Evolutionary conservation across 2,888 invertebrate genomes (phyloP).

Genomic region (Aromia moschata): DNA sequence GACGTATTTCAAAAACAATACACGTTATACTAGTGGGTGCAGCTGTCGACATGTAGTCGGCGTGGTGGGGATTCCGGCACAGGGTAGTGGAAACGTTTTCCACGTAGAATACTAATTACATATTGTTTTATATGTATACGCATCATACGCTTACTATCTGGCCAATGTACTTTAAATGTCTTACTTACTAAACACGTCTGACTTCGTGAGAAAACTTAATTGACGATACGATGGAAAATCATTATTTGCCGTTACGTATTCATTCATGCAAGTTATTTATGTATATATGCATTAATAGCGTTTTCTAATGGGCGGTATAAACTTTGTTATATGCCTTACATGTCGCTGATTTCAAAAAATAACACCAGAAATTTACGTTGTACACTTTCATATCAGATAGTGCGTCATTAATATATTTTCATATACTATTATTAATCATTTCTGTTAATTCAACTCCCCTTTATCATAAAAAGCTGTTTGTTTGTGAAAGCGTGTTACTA

Average conservation of each 20-base stretch:
- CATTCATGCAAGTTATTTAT: constrained; percentile 41
- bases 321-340: background rate
- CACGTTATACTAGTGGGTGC: constrained; percentile 57
- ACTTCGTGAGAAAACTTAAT: constrained; percentile 49
- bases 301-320: constrained; percentile 22
- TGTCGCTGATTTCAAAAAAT: background rate
- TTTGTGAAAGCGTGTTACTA: too few relatives aligned
- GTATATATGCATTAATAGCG: constrained; percentile 27
- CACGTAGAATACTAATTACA: constrained; percentile 49
- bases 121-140: constrained; percentile 28
- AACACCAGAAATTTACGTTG: background rate
- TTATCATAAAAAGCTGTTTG: too few relatives aligned
- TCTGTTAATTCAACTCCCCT: too few relatives aligned
- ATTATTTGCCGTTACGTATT: constrained; percentile 44
- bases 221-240: constrained; percentile 42
- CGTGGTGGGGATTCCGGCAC: constrained; percentile 38
- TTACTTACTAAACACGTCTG: constrained; percentile 49
- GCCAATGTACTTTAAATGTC: constrained; percentile 50
- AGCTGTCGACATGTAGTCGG: constrained; percentile 57
- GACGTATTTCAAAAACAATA: constrained; percentile 50
- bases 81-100: constrained; percentile 36
- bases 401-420: too few relatives aligned
- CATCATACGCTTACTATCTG: constrained; percentile 42
- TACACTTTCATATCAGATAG: too few relatives aligned
- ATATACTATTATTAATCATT: too few relatives aligned